A percentile compares a stretch with the other conserved stretches of the same genome.
These are phyloP conservation scores for Danionella cerebrum DNA, from an alignment of 2,113 vertebrate genomes.

Conservation along the genomic window DNA sequence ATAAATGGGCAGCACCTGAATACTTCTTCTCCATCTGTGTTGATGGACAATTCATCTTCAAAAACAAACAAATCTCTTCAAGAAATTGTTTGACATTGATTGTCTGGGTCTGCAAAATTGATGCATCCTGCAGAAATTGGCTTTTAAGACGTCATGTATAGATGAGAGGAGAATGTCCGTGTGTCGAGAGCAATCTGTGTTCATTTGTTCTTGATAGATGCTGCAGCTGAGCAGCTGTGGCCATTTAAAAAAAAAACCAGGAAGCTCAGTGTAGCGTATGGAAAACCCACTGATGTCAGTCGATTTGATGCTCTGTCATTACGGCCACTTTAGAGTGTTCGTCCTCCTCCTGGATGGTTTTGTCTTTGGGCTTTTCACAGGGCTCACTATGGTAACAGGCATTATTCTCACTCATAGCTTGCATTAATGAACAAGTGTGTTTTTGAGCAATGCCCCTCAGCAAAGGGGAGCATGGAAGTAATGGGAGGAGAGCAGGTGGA, in stretches of 20 bases:
- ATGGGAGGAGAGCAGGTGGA: background rate
- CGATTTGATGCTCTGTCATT: constrained; percentile 56
- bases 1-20: too few relatives aligned
- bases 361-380: constrained; percentile 50
- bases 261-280: constrained; percentile 47
- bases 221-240: constrained; percentile 25
- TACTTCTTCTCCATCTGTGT: background rate
- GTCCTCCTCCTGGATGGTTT: constrained; percentile 45
- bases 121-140: constrained; percentile 52
- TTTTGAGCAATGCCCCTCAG: constrained; percentile 3
- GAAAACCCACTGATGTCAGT: constrained; percentile 64
- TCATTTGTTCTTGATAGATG: constrained; percentile 56
- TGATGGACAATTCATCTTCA: background rate
- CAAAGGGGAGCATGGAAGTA: background rate
- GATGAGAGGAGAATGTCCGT: background rate
- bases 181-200: constrained; percentile 43
- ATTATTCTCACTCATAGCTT: constrained; percentile 43
- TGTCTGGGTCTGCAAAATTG: constrained; percentile 34
- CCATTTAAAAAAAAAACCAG: constrained; percentile 34
- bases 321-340: constrained; percentile 40
- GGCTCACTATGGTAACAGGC: constrained; percentile 65
- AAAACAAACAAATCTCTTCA: background rate
- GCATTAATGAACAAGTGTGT: constrained; percentile 46
- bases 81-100: constrained; percentile 50
- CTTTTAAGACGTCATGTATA: constrained; percentile 51